Evolutionary conservation across 2,797 vertebrate genomes (phyloP).

Genomic region (Lepilemur ruficaudatus): DNA sequence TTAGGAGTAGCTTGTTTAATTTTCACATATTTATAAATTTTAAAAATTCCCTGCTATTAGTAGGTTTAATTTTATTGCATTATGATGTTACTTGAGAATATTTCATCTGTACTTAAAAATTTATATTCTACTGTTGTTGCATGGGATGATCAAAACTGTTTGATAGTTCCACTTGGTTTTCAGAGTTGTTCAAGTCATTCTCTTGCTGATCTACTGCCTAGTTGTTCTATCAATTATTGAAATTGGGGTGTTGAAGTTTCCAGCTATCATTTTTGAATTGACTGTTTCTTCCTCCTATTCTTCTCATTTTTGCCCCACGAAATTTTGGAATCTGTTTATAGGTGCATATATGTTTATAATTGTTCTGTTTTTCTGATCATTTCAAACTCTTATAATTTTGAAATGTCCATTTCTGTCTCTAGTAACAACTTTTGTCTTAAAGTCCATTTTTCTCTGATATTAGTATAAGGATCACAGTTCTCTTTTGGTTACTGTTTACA

Average conservation of each 20-base stretch:
- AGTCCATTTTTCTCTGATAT: neutral
- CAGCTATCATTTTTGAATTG: neutral
- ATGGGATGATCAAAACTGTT: neutral
- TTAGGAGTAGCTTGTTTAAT: neutral
- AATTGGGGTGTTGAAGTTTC: neutral
- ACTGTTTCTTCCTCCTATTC: neutral
- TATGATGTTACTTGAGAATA: neutral
- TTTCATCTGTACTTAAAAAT: neutral
- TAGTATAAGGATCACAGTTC: no score
- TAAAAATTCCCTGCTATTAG: neutral
- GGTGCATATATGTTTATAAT: neutral
- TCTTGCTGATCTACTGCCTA: neutral
- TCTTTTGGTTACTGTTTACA: neutral
- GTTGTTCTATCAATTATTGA: neutral
- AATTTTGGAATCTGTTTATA: neutral
- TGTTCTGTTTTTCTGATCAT: neutral
- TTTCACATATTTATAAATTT: neutral
- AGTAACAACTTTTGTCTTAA: neutral
- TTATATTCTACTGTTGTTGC: neutral
- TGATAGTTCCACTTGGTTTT: neutral
- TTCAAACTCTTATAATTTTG: neutral
- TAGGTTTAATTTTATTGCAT: neutral
- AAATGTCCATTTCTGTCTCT: neutral
- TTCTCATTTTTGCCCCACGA: neutral
- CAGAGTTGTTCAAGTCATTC: neutral